Evolutionary conservation across 2,113 vertebrate species (phyloP), one percentile per base, ranked within the genome.

Genomic region (Lates calcarifer): DNA sequence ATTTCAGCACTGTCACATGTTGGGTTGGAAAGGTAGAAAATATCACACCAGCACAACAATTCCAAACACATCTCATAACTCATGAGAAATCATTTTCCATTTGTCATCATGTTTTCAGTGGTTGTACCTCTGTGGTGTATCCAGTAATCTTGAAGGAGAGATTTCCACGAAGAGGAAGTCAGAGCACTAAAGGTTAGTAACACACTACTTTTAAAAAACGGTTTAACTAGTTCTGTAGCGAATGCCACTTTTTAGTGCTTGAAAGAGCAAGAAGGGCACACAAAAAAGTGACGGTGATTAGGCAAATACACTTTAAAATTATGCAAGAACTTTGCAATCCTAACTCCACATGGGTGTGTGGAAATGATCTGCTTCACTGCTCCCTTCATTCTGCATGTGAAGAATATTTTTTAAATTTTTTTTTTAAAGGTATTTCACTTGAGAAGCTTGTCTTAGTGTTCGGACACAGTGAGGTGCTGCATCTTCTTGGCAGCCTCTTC

Each of bases 381-480:
- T 75, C 67, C 18, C 41, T 10, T 81, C 31, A 66, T 39, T 35
- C 39, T 58, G 72, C 72, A 45, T 1, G 10, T 64, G 31, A 76
- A 80, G 78, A 69, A n/a, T 43, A 43, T 66, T 51, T 55, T 17
- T 73, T 17, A 35, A 14, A 37, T 35, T 75, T 70, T 55, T 14
- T 79, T 87, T n/a, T n/a, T n/a, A 56, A 78, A 72, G 77, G 60
- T 43, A 26, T 51, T 49, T 79, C n/a, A n/a, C n/a, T n/a, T n/a
- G 43, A 65, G 64, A 22, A 26, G 41, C n/a, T 66, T n/a, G n/a
- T 66, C 63, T 86, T 94, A 97, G 22, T 95, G 94, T 7, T 90
- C 94, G 49, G 94, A 95, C 14, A 92, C 87, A 0, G 90, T 66
- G 57, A 95, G 85, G n/a, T 92, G 92, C 55, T 95, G 94, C 67